Conservation (phyloP, 2,797 vertebrate species). For the Eutrigla gurnardus region DNA sequence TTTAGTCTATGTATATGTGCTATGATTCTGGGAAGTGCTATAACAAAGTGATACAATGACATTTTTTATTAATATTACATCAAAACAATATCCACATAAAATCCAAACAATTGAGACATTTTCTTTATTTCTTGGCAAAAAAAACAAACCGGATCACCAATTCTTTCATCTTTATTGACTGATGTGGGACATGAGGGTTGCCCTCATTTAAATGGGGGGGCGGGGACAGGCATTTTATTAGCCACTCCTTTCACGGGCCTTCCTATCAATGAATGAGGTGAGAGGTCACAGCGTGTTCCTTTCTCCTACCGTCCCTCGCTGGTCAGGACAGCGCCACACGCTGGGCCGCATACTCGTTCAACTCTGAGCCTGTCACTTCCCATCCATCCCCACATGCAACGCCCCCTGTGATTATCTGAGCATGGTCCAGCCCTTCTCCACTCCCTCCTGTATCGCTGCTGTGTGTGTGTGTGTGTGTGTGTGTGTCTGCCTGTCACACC, state of each 20-base stretch:
- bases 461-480: conserved; percentile 65
- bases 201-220: neutral
- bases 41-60: neutral
- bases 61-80: conserved; percentile 23
- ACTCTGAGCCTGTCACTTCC: conserved; percentile 91
- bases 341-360: conserved; percentile 88
- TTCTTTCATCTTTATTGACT: conserved; percentile 6
- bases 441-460: conserved; percentile 55
- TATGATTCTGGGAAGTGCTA: neutral
- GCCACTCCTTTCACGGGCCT: conserved; percentile 30
- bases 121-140: conserved; percentile 31
- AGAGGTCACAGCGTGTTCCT: conserved; percentile 74
- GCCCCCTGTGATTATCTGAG: conserved; percentile 89
- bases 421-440: conserved; percentile 60
- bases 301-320: conserved; percentile 73
- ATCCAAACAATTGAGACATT: conserved; percentile 9
- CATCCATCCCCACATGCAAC: conserved; percentile 86
- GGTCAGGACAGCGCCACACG: conserved; percentile 76
- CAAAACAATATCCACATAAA: conserved; percentile 3
- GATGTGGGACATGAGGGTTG: neutral
- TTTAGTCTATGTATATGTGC: neutral
- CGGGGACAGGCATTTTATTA: conserved; percentile 38
- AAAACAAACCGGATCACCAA: neutral
- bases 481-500: conserved; percentile 86
- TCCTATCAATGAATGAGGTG: conserved; percentile 63